These are phyloP conservation scores for Gnathonemus echidnorhynchus DNA, from an alignment of 2,113 vertebrate species.

Conservation along the genomic window DNA sequence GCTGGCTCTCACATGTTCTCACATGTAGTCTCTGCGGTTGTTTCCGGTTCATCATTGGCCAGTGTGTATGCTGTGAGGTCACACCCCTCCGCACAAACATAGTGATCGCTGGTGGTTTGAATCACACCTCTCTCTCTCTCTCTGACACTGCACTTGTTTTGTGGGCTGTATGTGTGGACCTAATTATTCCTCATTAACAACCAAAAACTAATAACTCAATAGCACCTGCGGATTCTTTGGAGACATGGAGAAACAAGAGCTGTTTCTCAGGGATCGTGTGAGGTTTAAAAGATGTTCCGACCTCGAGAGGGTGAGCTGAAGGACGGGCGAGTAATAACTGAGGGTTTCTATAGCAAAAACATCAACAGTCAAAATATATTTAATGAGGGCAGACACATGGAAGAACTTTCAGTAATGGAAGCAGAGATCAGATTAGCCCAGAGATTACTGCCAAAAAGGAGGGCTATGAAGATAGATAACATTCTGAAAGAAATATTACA, in stretches of 20 bases:
- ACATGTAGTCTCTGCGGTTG: background rate
- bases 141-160: background rate
- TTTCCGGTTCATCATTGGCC: background rate
- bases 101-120: background rate
- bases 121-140: background rate
- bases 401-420: background rate
- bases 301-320: background rate
- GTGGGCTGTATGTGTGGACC: background rate
- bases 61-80: background rate
- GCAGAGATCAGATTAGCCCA: background rate
- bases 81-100: background rate
- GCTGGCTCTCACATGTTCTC: background rate
- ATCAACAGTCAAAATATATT: background rate
- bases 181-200: background rate
- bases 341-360: background rate
- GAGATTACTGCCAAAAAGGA: background rate
- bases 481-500: background rate
- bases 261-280: background rate
- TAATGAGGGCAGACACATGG: background rate
- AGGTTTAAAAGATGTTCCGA: background rate
- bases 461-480: background rate
- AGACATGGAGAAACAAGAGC: background rate
- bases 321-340: background rate
- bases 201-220: background rate
- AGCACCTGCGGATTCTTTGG: background rate